Conservation (phyloP, 2,113 vertebrate species). For the Petrocephalus microphthalmus region DNA sequence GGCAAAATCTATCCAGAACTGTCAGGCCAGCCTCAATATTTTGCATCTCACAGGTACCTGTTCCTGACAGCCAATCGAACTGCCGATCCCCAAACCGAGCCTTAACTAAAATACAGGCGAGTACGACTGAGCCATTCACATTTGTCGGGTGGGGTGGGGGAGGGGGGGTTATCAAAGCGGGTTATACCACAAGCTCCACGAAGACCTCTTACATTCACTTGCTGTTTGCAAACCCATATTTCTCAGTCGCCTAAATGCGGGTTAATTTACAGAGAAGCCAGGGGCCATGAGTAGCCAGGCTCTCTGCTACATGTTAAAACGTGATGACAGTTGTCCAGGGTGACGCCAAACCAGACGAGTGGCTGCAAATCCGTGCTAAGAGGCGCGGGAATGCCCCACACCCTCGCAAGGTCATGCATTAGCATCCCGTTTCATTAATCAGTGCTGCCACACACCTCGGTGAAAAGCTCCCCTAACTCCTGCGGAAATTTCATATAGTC, state of each 20-base stretch:
- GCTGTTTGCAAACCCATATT: not conserved
- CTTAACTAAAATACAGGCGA: not conserved
- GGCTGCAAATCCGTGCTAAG: not conserved
- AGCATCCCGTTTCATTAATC: not conserved
- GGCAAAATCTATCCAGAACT: not conserved
- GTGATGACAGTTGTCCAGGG: not conserved
- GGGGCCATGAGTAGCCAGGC: not conserved
- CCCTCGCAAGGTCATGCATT: not conserved
- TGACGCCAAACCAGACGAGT: not conserved
- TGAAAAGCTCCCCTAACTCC: not conserved
- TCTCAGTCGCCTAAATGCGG: not conserved
- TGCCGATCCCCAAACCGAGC: not conserved
- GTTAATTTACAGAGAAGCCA: not conserved
- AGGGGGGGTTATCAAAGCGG: not conserved
- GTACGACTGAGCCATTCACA: not conserved
- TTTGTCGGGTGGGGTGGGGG: not conserved
- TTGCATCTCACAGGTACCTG: not conserved
- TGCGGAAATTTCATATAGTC: not conserved
- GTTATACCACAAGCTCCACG: not conserved
- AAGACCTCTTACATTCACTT: not conserved
- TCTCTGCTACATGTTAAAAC: not conserved
- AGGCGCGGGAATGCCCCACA: not conserved
- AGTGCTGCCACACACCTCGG: not conserved
- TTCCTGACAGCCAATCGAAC: not conserved
- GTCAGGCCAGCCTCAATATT: not conserved